These are phyloP conservation scores for Salminus brasiliensis DNA, from an alignment of 2,113 vertebrate species.

Conservation along the genomic window DNA sequence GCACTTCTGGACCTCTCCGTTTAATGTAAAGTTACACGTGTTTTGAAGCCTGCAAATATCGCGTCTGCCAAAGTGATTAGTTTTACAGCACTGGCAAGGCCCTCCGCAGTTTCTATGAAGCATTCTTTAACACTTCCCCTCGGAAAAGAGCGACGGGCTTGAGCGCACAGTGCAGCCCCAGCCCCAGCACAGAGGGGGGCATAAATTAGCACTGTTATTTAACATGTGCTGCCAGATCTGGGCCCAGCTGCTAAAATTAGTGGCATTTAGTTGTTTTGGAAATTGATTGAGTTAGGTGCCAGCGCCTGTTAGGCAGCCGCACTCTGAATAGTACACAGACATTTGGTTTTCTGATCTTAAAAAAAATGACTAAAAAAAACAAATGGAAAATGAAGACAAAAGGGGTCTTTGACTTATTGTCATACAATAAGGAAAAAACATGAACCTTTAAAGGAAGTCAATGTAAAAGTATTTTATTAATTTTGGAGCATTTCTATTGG, in stretches of 20 bases:
- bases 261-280: slow-evolving; percentile 62
- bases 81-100: slow-evolving; percentile 66
- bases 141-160: slow-evolving; percentile 57
- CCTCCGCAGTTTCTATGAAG: slow-evolving; percentile 59
- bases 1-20: slow-evolving; percentile 64
- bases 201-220: slow-evolving; percentile 70
- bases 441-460: too few species aligned
- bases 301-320: slow-evolving; percentile 25
- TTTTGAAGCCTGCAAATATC: slow-evolving; percentile 63
- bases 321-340: slow-evolving; percentile 37
- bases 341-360: not conserved
- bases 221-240: slow-evolving; percentile 70
- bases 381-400: too few species aligned
- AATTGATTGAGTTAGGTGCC: slow-evolving; percentile 60
- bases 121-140: slow-evolving; percentile 65
- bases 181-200: slow-evolving; percentile 59
- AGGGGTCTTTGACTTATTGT: too few species aligned
- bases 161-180: slow-evolving; percentile 55
- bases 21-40: slow-evolving; percentile 65
- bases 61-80: slow-evolving; percentile 67
- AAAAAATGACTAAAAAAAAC: too few species aligned
- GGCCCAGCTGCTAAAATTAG: slow-evolving; percentile 72
- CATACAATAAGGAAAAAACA: too few species aligned
- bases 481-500: too few species aligned
- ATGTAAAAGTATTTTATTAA: too few species aligned